Evolutionary conservation across 2,797 vertebrate genomes (phyloP).

Genomic region (Hephaestus fuliginosus): DNA sequence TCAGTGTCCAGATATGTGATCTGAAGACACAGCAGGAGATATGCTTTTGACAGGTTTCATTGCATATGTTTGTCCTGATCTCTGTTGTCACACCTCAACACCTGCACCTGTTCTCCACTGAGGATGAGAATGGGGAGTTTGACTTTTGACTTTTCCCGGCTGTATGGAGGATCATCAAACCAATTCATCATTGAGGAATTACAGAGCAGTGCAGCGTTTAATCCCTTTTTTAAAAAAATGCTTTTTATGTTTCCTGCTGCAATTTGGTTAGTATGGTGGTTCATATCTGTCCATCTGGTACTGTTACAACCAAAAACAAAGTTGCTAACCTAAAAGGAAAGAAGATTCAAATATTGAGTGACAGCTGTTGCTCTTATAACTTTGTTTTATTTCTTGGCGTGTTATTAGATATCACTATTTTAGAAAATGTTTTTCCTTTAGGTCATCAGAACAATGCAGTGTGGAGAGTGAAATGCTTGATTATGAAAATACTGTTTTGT

Average conservation of each 20-base stretch:
- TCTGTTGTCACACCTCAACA: constrained; percentile 43
- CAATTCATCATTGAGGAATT: background rate
- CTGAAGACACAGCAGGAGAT: constrained; percentile 23
- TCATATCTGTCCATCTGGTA: background rate
- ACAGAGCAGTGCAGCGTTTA: constrained; percentile 19
- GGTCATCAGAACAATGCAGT: constrained; percentile 2
- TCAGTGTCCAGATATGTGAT: constrained; percentile 23
- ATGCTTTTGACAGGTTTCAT: constrained; percentile 41
- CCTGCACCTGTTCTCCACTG: constrained; percentile 39
- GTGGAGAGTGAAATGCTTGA: constrained; percentile 13
- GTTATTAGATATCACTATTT: constrained; percentile 1
- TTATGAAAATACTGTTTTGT: constrained; percentile 21
- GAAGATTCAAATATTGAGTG: background rate
- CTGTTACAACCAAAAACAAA: background rate
- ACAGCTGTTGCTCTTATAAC: background rate
- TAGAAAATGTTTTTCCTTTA: constrained; percentile 22
- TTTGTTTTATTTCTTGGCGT: background rate
- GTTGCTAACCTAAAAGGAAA: background rate
- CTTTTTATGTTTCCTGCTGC: background rate
- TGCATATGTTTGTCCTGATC: constrained; percentile 45
- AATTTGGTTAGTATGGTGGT: background rate
- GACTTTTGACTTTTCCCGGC: constrained; percentile 11
- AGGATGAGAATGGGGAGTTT: constrained; percentile 11
- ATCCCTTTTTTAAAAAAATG: background rate
- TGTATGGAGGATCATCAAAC: constrained; percentile 17